Evolutionary conservation across 1,140 invertebrate species (phyloP), one percentile per base, ranked within the genome.

Genomic region (Archivesica marissinica): DNA sequence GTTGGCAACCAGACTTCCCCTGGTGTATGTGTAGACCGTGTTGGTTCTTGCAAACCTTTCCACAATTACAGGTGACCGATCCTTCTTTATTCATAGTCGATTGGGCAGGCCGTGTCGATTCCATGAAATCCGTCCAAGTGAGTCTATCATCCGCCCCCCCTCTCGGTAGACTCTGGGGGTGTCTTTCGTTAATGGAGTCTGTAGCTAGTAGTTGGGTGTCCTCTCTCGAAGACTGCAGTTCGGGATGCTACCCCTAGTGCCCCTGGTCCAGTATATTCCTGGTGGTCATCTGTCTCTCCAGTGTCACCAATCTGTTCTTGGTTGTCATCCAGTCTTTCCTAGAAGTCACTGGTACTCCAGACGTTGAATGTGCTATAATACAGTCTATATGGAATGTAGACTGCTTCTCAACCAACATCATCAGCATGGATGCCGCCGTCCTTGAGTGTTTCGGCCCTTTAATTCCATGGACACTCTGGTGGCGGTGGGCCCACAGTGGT

Each of bases 251-350:
- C 23, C 70, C 81, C 38, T 52, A 64, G 23, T 50, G 35, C 41
- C 81, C 72, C 54, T 15, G 25, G 15, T 25, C 72, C 59, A 77
- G 61, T 76, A 54, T 77, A 28, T 85, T 76, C 82, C 82, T 70
- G 47, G 59, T 39, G 23, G 72, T 68, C 56, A 85, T 70, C 59
- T 85, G 72, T 85, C 82, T 76, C 30, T 85, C 39, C 72, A 66
- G 54, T 47, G 70, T 85, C 82, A 77, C 82, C 80, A 41, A 75
- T 75, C 50, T 83, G n/a, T 83, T 47, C 70, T 83, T 41, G 70
- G 68, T 83, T 75, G 80, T 52, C 68, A 83, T 61, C 52, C 70
- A 83, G 70, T 75, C 66, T 83, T 75, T 83, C 70, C 80, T 83
- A 41, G 68, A 44, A 64, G 50, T 83, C 70, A 83, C 70, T 83